Evolutionary conservation across 2,888 invertebrate species (phyloP), one percentile per base, ranked within the genome.

Genomic region (Taenaris catops): DNA sequence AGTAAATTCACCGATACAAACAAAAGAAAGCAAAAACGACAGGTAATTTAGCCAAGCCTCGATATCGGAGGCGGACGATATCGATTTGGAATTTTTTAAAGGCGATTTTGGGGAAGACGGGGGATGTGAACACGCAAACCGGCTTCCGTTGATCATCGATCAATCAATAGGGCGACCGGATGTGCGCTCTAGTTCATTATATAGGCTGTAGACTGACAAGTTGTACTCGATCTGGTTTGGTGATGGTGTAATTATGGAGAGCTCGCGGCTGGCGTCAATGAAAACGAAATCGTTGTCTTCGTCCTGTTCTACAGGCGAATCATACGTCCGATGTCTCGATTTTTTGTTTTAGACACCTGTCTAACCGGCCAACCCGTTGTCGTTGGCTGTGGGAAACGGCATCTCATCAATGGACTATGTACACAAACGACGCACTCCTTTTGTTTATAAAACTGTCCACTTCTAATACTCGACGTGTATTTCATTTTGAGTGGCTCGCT

Each of bases 401-500:
- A 61, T 66, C 66, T 70, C 69, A 66, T 76, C 78, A 80, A 81
- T 81, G 73, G 67, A 49, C 65, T 63, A 68, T 61, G 71, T 63
- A 70, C 63, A 69, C 68, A 67, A 57, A 59, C 63, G 58, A 58
- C 58, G 61, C 63, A 63, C 65, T 68, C 54, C 58, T 63, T 72
- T 79, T 86, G 80, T 86, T 84, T 84, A 81, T 76, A 72, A 83
- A 84, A 84, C 84, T 80, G 79, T 78, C 81, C 76, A 81, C 83
- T 83, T 67, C 63, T 71, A 67, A 59, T 63, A 57, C 58, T 55
- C 59, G 44, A 63, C 54, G 61, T 63, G 65, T 64, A 64, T 68
- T 68, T 65, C 64, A 62, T 52, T 53, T 57, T 55, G 63, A 71
- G 63, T 63, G 68, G 59, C 55, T 59, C 60, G 58, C 52, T 59